These are phyloP conservation scores for Lepidothrix coronata DNA, from an alignment of 2,113 vertebrate genomes.

Conservation along the genomic window DNA sequence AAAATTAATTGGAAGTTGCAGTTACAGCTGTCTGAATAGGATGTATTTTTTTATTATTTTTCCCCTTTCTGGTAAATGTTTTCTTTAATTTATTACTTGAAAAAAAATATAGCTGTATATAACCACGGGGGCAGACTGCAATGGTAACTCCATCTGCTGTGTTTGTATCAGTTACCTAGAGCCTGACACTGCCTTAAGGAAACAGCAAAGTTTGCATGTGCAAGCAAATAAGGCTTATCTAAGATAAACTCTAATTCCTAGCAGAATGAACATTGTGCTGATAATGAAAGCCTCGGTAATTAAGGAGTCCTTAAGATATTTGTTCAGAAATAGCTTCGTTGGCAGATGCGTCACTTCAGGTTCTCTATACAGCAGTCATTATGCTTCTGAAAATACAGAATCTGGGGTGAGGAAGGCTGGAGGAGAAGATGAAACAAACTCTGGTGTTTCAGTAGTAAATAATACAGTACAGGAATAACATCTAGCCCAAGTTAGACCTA, in stretches of 20 bases:
- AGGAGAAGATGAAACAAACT: not conserved
- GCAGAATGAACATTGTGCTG: not conserved
- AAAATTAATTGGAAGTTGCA: not conserved
- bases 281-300: not conserved
- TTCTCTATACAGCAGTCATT: not conserved
- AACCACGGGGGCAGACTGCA: not conserved
- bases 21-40: not conserved
- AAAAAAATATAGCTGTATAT: not conserved
- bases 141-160: not conserved
- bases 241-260: not conserved
- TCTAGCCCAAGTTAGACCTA: not conserved
- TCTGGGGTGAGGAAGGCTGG: not conserved
- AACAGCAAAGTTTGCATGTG: not conserved
- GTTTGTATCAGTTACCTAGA: not conserved
- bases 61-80: not conserved
- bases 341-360: not conserved
- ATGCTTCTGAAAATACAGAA: not conserved
- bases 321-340: not conserved
- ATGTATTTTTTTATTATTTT: not conserved
- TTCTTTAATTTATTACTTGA: not conserved
- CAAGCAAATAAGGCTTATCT: not conserved
- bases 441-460: not conserved
- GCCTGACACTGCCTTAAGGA: not conserved
- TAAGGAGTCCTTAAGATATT: not conserved
- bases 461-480: not conserved